Percentiles rank a stretch among this genome's conserved stretches.
Conservation (phyloP, 2,797 vertebrate species). For the Enteromius unitaeniatus region DNA sequence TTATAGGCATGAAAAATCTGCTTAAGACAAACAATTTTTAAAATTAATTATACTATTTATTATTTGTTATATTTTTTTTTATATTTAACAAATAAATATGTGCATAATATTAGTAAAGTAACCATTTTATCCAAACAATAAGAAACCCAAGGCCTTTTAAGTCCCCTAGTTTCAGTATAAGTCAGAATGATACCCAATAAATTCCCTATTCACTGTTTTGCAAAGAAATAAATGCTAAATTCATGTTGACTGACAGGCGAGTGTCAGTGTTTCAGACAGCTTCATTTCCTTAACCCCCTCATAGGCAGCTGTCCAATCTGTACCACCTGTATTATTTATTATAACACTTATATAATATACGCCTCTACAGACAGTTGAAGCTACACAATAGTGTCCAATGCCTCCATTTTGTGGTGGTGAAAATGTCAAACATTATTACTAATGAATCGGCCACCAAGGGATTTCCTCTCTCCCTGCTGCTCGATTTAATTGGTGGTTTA, state of each 20-base stretch:
- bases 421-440: slow-evolving; percentile 81
- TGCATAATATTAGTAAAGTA: neutral
- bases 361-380: slow-evolving; percentile 6
- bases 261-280: neutral
- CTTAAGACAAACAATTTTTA: neutral
- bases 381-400: slow-evolving; percentile 52
- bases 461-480: slow-evolving; percentile 74
- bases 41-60: neutral
- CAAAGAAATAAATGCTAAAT: neutral
- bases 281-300: neutral
- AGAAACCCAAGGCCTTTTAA: neutral
- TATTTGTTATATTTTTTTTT: neutral
- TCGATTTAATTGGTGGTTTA: slow-evolving; percentile 77
- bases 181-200: neutral
- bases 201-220: slow-evolving; percentile 3
- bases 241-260: neutral
- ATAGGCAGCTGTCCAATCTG: neutral
- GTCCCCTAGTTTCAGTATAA: neutral
- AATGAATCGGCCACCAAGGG: slow-evolving; percentile 74
- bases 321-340: neutral
- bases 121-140: neutral
- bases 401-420: slow-evolving; percentile 60
- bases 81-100: neutral
- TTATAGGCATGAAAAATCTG: neutral
- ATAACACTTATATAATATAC: slow-evolving; percentile 18